A percentile compares a stretch with the other conserved stretches of the same genome.
phyloP scores from a whole-genome alignment of 2,113 vertebrate species.

The Dryoscopus gambensis region DNA sequence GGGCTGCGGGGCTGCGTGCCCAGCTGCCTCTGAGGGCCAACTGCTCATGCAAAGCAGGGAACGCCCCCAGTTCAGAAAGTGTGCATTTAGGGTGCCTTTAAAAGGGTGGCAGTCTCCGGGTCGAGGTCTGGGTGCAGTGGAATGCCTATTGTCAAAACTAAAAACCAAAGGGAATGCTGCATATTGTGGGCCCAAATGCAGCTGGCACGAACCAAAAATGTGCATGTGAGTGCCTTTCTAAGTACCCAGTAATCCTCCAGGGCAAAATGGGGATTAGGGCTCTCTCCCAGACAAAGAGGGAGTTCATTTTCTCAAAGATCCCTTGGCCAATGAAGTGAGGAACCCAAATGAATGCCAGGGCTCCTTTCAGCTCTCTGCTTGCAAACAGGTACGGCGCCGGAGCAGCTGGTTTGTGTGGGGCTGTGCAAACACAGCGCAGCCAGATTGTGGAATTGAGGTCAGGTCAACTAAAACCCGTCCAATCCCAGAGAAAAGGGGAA shows the following conservation, averaged over 20 bases:
- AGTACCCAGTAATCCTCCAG: constrained; percentile 72
- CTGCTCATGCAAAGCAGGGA: neutral
- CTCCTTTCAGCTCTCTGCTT: constrained; percentile 24
- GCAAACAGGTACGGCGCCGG: neutral
- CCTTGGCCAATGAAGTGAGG: constrained; percentile 51
- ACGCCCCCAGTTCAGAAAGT: neutral
- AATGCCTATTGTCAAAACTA: constrained; percentile 49
- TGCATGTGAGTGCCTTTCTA: constrained; percentile 73
- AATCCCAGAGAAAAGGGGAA: neutral
- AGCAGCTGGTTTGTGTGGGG: neutral
- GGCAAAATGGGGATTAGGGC: constrained; percentile 72
- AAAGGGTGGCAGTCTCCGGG: constrained; percentile 30
- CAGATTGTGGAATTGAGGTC: neutral
- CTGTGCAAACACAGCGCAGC: neutral
- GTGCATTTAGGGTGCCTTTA: neutral
- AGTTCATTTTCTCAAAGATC: constrained; percentile 68
- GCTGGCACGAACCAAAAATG: constrained; percentile 65
- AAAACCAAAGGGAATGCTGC: constrained; percentile 47
- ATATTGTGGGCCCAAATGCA: constrained; percentile 47
- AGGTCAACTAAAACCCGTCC: neutral
- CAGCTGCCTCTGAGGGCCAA: neutral
- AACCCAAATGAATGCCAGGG: constrained; percentile 21
- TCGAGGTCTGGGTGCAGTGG: neutral
- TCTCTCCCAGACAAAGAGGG: constrained; percentile 56
- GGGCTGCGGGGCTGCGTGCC: neutral